Percentiles rank a stretch among this genome's conserved stretches.
Evolutionary conservation across 1,140 invertebrate genomes (phyloP).

Genomic region (Gonioctena quinquepunctata): DNA sequence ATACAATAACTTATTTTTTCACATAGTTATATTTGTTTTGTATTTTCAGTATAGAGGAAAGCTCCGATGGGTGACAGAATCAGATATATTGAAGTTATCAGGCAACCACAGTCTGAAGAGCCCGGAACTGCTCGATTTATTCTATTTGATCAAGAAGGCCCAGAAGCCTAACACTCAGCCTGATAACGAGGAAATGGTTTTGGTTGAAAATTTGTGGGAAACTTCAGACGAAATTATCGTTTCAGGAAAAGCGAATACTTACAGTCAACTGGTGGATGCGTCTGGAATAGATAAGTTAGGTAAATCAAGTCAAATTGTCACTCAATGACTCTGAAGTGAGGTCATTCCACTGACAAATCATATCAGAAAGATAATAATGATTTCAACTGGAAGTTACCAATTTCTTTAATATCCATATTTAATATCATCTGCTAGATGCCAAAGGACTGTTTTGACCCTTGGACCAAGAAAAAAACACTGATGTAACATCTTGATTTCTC

Average conservation of each 20-base stretch:
- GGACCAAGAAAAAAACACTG: too few species aligned
- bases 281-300: conserved; percentile 38
- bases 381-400: too few species aligned
- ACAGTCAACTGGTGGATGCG: conserved; percentile 37
- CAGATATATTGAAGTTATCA: conserved; percentile 36
- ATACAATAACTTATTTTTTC: background rate
- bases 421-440: too few species aligned
- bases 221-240: conserved; percentile 39
- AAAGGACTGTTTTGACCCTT: too few species aligned
- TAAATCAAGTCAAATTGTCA: too few species aligned
- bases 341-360: too few species aligned
- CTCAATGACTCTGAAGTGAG: too few species aligned
- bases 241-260: conserved; percentile 29
- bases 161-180: conserved; percentile 8
- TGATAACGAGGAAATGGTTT: conserved; percentile 22
- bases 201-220: conserved; percentile 37
- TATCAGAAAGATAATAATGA: too few species aligned
- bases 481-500: too few species aligned
- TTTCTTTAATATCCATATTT: too few species aligned
- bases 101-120: conserved; percentile 30
- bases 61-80: conserved; percentile 37
- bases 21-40: too few species aligned
- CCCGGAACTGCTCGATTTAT: conserved; percentile 40
- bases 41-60: conserved; percentile 42
- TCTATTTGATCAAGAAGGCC: background rate